Evolutionary conservation across 2,797 vertebrate species (phyloP).

Genomic region (Ibycter americanus): DNA sequence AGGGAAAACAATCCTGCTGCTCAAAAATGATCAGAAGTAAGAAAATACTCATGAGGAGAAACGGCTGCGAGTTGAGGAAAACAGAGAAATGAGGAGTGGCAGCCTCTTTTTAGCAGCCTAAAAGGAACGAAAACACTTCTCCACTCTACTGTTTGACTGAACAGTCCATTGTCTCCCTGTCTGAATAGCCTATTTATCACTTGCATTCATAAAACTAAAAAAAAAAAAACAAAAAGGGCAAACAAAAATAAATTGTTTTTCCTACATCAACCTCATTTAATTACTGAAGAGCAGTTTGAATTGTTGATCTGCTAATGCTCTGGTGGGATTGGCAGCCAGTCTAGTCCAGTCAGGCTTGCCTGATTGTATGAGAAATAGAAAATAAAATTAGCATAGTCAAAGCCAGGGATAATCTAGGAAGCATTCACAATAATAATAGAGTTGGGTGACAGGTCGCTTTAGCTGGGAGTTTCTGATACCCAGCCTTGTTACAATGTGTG

Average conservation of each 20-base stretch:
- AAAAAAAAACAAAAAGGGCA: not conserved
- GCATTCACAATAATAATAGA: conserved; percentile 37
- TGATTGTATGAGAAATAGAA: conserved; percentile 26
- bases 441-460: not conserved
- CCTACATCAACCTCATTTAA: not conserved
- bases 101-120: not conserved
- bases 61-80: not conserved
- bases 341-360: conserved; percentile 2
- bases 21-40: not conserved
- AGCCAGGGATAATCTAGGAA: conserved; percentile 39
- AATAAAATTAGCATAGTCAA: conserved; percentile 52
- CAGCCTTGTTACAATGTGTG: not conserved
- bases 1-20: not conserved
- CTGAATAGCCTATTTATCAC: conserved; percentile 31
- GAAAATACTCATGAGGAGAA: not conserved
- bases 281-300: conserved; percentile 22
- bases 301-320: not conserved
- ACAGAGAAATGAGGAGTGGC: not conserved
- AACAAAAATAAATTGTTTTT: conserved; percentile 48
- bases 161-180: not conserved
- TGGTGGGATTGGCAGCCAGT: not conserved
- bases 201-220: not conserved
- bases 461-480: not conserved
- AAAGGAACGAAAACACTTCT: conserved; percentile 4
- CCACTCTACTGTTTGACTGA: not conserved